Evolutionary conservation across 2,113 vertebrate species (phyloP).

Genomic region (Colius striatus): DNA sequence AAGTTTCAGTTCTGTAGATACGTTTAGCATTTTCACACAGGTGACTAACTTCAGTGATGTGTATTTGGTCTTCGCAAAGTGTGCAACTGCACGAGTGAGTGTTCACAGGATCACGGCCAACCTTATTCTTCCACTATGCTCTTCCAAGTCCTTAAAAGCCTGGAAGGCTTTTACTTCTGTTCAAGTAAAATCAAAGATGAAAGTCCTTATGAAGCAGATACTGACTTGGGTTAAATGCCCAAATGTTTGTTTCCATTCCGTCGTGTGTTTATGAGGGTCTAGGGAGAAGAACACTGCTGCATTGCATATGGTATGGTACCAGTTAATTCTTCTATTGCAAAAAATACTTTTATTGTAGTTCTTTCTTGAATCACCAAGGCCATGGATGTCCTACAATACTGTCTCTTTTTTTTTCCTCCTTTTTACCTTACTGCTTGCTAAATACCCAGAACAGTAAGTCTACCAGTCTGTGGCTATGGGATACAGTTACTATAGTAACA

Average conservation of each 20-base stretch:
- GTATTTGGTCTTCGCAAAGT: neutral
- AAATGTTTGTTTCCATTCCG: neutral
- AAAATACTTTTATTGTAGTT: neutral
- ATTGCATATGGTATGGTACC: neutral
- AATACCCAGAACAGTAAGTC: constrained; percentile 40
- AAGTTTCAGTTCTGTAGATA: neutral
- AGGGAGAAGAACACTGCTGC: neutral
- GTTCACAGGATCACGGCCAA: neutral
- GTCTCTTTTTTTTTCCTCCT: neutral
- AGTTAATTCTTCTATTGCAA: neutral
- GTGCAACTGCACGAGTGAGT: neutral
- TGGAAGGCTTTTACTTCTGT: neutral
- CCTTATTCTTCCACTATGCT: neutral
- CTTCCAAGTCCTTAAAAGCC: neutral
- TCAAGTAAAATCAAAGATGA: neutral
- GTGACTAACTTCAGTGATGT: neutral
- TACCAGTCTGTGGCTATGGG: constrained; percentile 37
- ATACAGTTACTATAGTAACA: constrained; percentile 67
- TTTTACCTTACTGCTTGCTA: neutral
- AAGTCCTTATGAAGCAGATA: neutral
- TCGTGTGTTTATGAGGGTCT: neutral
- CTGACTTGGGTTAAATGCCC: neutral
- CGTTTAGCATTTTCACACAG: neutral
- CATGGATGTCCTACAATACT: neutral
- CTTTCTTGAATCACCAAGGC: neutral